These are phyloP conservation scores for Idaea aversata DNA, from an alignment of 2,888 invertebrate genomes.

Conservation along the genomic window DNA sequence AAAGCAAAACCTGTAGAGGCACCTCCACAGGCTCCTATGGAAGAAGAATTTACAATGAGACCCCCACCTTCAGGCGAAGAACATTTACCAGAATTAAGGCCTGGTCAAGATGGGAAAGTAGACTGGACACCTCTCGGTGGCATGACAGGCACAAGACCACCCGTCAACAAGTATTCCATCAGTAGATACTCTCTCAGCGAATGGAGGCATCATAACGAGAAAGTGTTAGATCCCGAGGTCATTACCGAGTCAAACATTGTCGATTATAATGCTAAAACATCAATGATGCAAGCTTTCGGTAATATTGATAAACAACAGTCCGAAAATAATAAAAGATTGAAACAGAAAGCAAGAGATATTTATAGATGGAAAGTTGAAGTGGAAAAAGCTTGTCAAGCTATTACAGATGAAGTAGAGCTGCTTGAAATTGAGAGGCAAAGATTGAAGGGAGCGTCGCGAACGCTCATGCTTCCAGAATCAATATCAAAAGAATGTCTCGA, in stretches of 20 bases:
- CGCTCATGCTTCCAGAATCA: conserved; percentile 85
- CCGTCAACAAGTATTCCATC: conserved; percentile 87
- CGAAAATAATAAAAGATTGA: conserved; percentile 83
- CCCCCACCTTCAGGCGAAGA: conserved; percentile 38
- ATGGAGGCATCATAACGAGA: conserved; percentile 83
- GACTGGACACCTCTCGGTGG: conserved; percentile 86
- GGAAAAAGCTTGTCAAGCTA: conserved; percentile 84
- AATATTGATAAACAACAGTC: conserved; percentile 84
- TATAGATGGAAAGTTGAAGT: conserved; percentile 88
- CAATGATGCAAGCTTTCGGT: conserved; percentile 82
- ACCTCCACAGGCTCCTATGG: conserved; percentile 9
- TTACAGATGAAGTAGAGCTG: conserved; percentile 84
- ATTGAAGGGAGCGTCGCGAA: conserved; percentile 84
- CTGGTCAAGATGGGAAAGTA: conserved; percentile 86
- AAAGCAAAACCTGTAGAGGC: conserved; percentile 13
- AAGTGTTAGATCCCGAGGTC: conserved; percentile 70
- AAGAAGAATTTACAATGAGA: conserved; percentile 9
- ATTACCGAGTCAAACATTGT: conserved; percentile 79
- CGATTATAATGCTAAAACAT: conserved; percentile 82
- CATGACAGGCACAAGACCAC: conserved; percentile 87
- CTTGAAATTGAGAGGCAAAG: conserved; percentile 85
- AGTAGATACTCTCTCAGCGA: conserved; percentile 86
- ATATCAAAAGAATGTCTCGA: conserved; percentile 89
- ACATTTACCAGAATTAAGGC: conserved; percentile 62
- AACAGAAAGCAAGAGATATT: conserved; percentile 84